Evolutionary conservation across 1,140 invertebrate species (phyloP).

Genomic region (Manduca sexta): DNA sequence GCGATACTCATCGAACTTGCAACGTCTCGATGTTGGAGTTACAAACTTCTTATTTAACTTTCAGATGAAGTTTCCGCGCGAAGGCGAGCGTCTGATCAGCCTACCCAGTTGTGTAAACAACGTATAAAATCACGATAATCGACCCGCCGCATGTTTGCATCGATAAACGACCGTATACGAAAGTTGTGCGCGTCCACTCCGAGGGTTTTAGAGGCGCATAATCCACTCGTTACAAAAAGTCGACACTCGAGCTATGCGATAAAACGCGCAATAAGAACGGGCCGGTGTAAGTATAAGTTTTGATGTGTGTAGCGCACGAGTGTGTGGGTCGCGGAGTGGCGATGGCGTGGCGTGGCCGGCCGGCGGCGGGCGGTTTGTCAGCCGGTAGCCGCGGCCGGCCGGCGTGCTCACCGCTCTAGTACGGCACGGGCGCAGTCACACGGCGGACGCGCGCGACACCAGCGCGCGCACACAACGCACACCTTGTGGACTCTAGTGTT

Average conservation of each 20-base stretch:
- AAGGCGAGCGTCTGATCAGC: slow-evolving; percentile 15
- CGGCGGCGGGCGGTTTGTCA: slow-evolving; percentile 36
- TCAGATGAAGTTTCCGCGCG: slow-evolving; percentile 15
- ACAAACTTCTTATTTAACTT: slow-evolving; percentile 38
- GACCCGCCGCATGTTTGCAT: too few relatives aligned
- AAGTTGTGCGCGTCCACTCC: slow-evolving; percentile 17
- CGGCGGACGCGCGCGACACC: slow-evolving; percentile 44
- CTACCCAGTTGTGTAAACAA: slow-evolving; percentile 20
- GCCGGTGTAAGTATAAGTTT: slow-evolving; percentile 22
- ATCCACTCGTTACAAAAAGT: slow-evolving; percentile 42
- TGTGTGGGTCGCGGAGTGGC: background rate
- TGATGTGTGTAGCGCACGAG: slow-evolving; percentile 20
- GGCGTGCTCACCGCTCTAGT: slow-evolving; percentile 39
- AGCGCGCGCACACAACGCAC: slow-evolving; percentile 40
- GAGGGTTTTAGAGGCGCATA: slow-evolving; percentile 29
- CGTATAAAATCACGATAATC: too few relatives aligned
- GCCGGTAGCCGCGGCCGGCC: slow-evolving; percentile 42
- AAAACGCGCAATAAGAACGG: slow-evolving; percentile 42
- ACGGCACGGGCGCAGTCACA: slow-evolving; percentile 44
- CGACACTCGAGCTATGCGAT: slow-evolving; percentile 26
- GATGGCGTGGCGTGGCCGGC: slow-evolving; percentile 11
- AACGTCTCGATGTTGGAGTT: slow-evolving; percentile 10
- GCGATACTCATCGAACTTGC: slow-evolving; percentile 22
- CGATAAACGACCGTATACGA: too few relatives aligned
- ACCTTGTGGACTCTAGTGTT: slow-evolving; percentile 33